These are phyloP conservation scores for Calidris pygmaea DNA, from an alignment of 2,113 vertebrate species.

Conservation along the genomic window DNA sequence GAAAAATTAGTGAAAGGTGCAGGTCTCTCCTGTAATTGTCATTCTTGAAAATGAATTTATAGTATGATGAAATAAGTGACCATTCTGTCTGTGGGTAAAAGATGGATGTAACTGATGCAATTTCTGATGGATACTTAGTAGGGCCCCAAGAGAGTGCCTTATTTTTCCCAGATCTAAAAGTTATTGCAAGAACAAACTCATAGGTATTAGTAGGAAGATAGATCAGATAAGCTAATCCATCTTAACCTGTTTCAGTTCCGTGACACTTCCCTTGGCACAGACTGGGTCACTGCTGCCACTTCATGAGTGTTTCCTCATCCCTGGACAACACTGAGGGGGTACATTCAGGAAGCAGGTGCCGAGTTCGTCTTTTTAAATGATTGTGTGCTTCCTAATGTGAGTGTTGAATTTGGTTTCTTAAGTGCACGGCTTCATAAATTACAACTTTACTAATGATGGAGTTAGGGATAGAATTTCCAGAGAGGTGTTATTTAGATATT, in stretches of 20 bases:
- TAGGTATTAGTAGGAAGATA: not conserved
- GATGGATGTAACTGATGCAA: not conserved
- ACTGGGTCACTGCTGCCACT: not conserved
- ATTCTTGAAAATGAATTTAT: not conserved
- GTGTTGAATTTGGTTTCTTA: not conserved
- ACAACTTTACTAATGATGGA: not conserved
- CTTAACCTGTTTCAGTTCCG: not conserved
- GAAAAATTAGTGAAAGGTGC: not conserved
- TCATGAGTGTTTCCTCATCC: not conserved
- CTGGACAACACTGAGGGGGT: accelerated
- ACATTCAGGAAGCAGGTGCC: not conserved
- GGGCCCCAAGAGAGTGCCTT: not conserved
- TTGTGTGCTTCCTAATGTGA: not conserved
- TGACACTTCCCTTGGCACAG: not conserved
- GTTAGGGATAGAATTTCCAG: not conserved
- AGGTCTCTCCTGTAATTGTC: not conserved
- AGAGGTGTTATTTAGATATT: not conserved
- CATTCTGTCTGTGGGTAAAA: not conserved
- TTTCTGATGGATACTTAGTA: not conserved
- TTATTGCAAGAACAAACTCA: not conserved
- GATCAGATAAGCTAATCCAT: not conserved
- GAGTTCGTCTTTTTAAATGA: not conserved
- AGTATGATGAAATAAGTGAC: not conserved
- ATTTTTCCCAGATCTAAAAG: not conserved
- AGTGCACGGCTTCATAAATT: not conserved